These are phyloP conservation scores for Lordiphosa andalusiaca DNA, from an alignment of 2,888 invertebrate species.

Conservation along the genomic window DNA sequence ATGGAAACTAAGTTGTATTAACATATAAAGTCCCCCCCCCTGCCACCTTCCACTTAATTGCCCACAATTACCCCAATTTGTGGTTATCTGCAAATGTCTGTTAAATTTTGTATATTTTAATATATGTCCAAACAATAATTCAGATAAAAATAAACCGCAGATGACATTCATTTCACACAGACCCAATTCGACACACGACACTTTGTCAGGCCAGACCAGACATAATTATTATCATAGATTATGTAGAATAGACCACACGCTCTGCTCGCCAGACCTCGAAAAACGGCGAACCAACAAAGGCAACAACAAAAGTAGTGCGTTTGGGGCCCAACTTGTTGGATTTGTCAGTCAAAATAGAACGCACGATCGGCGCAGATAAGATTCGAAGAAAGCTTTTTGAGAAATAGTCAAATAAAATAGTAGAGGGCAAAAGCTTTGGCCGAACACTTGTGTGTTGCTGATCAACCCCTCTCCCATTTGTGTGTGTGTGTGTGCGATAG, in stretches of 20 bases:
- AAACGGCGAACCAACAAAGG: slow-evolving; percentile 26
- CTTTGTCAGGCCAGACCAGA: slow-evolving; percentile 30
- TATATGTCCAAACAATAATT: slow-evolving; percentile 49
- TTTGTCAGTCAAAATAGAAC: slow-evolving; percentile 53
- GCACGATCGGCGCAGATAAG: slow-evolving; percentile 63
- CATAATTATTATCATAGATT: slow-evolving; percentile 43
- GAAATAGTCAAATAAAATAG: slow-evolving; percentile 6
- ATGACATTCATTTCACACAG: slow-evolving; percentile 40
- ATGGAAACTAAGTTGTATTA: no score
- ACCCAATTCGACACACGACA: slow-evolving; percentile 29
- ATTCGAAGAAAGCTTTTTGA: slow-evolving; percentile 33
- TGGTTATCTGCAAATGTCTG: slow-evolving; percentile 33
- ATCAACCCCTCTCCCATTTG: slow-evolving; percentile 1
- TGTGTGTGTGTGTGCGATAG: slow-evolving; percentile 31
- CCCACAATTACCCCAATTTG: slow-evolving; percentile 46
- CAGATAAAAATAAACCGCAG: slow-evolving; percentile 58
- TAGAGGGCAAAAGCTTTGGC: slow-evolving; percentile 26
- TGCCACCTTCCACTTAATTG: slow-evolving; percentile 26
- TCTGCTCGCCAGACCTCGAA: slow-evolving; percentile 45
- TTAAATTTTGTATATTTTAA: slow-evolving; percentile 45
- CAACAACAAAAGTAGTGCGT: slow-evolving; percentile 44
- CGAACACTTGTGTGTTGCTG: not conserved
- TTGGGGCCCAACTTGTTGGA: slow-evolving; percentile 25
- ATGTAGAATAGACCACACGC: slow-evolving; percentile 27
- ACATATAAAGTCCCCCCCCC: no score